These are phyloP conservation scores for Leuciscus idus DNA, from an alignment of 2,113 vertebrate genomes.

Conservation along the genomic window DNA sequence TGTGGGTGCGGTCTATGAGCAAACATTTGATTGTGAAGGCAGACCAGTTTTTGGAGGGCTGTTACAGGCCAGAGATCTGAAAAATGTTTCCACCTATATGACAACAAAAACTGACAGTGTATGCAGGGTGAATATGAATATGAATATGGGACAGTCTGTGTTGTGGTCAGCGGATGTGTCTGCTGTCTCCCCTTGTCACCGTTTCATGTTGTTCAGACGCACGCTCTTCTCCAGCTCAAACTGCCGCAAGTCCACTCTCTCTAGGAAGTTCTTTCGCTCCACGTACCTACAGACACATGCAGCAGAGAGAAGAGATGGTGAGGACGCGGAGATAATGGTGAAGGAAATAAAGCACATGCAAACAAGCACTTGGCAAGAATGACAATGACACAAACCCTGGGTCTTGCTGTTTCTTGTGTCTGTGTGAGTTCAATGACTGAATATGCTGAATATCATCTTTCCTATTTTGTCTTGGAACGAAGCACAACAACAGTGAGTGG, in stretches of 20 bases:
- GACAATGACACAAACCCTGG: background rate
- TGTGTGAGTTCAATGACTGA: background rate
- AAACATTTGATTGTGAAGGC: background rate
- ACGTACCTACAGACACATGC: constrained; percentile 81
- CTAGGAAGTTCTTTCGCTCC: constrained; percentile 94
- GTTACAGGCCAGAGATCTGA: background rate
- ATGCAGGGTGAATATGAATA: background rate
- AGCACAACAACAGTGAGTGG: background rate
- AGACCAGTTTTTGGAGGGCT: background rate
- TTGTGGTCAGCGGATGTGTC: constrained; percentile 12
- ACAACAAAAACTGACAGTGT: background rate
- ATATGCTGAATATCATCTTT: background rate
- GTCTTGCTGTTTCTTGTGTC: background rate
- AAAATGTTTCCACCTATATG: background rate
- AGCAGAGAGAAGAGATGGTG: background rate
- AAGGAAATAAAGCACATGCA: background rate
- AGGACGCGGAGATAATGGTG: background rate
- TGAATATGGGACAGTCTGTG: constrained; percentile 28
- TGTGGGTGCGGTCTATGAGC: background rate
- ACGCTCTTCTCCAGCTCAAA: constrained; percentile 91
- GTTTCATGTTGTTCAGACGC: constrained; percentile 94
- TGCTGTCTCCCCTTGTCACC: constrained; percentile 65
- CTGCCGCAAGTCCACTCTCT: constrained; percentile 93
- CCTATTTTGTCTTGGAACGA: background rate
- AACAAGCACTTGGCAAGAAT: background rate